phyloP scores from a whole-genome alignment of 2,888 invertebrate species.

The Noctua comes region DNA sequence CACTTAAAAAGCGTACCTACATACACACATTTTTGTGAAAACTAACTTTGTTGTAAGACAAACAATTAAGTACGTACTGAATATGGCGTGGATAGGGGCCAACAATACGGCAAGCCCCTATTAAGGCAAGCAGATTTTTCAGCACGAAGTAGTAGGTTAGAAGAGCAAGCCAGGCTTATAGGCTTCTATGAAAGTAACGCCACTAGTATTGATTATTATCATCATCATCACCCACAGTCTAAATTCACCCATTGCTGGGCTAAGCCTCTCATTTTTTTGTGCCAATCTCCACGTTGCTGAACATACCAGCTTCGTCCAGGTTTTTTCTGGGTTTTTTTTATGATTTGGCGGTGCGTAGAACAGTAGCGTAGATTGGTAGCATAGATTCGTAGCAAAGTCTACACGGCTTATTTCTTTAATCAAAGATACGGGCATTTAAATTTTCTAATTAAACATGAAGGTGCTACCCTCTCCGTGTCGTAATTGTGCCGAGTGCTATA shows the following conservation, averaged over 20 bases:
- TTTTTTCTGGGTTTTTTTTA: background rate
- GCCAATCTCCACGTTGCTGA: background rate
- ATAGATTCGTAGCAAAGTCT: conserved; percentile 4
- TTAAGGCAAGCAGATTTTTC: background rate
- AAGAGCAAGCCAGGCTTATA: background rate
- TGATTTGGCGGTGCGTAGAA: background rate
- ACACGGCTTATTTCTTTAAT: conserved; percentile 41
- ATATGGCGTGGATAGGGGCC: background rate
- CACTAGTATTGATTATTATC: background rate
- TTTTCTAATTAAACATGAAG: conserved; percentile 61
- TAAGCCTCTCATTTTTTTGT: background rate
- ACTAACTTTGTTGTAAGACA: background rate
- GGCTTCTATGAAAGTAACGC: background rate
- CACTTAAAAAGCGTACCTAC: too few species aligned
- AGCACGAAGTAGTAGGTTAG: background rate
- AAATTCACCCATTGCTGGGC: background rate
- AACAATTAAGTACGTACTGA: background rate
- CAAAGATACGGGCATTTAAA: conserved; percentile 49
- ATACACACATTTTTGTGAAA: too few species aligned
- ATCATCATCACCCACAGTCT: background rate
- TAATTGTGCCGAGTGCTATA: conserved; percentile 57
- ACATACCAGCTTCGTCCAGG: background rate
- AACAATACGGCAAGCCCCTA: background rate
- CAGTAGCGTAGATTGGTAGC: background rate
- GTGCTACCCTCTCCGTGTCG: conserved; percentile 36